A percentile compares a stretch with the other conserved stretches of the same genome.
Evolutionary conservation across 2,888 invertebrate genomes (phyloP).

Genomic region (Xestoiulus laeticollis): DNA sequence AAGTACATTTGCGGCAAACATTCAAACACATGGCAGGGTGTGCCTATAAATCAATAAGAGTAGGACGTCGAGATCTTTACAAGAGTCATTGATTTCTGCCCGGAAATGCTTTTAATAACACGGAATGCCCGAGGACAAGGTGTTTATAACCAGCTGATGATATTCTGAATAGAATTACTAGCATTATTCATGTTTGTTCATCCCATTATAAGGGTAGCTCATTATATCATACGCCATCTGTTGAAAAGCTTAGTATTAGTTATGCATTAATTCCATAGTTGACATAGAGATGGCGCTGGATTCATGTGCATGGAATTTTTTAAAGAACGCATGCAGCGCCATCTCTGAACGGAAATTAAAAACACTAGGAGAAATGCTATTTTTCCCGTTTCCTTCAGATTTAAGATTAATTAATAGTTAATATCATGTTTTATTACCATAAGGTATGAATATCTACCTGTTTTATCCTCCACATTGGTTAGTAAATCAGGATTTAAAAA

Average conservation of each 20-base stretch:
- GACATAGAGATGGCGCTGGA: no score
- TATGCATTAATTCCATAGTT: no score
- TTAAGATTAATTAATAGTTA: neutral
- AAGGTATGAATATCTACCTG: neutral
- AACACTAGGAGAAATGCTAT: no score
- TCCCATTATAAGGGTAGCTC: neutral
- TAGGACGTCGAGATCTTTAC: neutral
- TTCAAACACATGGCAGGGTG: neutral
- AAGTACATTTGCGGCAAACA: no score
- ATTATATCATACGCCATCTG: neutral
- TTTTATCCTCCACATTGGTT: neutral
- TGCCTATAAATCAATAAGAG: neutral
- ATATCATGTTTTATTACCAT: neutral
- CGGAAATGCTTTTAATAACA: neutral
- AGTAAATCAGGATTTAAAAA: neutral
- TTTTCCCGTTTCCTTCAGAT: neutral
- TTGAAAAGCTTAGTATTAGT: neutral
- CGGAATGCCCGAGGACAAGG: neutral
- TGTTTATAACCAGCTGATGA: neutral
- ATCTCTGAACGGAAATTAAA: no score
- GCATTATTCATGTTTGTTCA: neutral
- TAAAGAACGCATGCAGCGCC: no score
- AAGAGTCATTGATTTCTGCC: neutral
- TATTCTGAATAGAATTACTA: neutral
- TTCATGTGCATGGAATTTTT: no score